A percentile compares a stretch with the other conserved stretches of the same genome.
Evolutionary conservation across 2,797 vertebrate species (phyloP).

Genomic region (Gephyroberyx darwinii): DNA sequence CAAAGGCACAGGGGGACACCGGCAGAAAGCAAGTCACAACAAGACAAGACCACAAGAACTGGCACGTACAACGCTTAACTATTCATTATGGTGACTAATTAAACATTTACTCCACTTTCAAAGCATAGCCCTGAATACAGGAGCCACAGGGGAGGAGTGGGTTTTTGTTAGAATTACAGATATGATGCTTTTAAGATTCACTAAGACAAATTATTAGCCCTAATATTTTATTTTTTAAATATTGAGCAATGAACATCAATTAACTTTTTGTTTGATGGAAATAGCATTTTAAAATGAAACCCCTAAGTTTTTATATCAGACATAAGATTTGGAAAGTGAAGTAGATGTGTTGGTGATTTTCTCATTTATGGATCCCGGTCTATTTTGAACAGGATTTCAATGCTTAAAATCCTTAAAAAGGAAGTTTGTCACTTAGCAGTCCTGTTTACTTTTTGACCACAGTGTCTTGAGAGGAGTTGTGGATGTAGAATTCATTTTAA

Average conservation of each 20-base stretch:
- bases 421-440: not conserved
- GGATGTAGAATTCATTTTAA: too few species aligned
- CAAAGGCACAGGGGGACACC: constrained; percentile 22
- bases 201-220: not conserved
- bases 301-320: too few species aligned
- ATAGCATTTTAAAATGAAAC: too few species aligned
- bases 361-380: too few species aligned
- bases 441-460: not conserved
- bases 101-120: constrained; percentile 72
- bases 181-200: constrained; percentile 40
- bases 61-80: constrained; percentile 69
- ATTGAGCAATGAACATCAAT: not conserved
- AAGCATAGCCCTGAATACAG: constrained; percentile 57
- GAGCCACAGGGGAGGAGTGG: constrained; percentile 47
- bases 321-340: too few species aligned
- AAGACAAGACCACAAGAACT: constrained; percentile 63
- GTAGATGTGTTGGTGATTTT: too few species aligned
- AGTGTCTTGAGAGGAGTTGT: not conserved
- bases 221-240: not conserved
- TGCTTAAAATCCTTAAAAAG: not conserved
- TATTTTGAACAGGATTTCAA: too few species aligned
- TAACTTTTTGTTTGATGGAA: too few species aligned
- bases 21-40: constrained; percentile 51
- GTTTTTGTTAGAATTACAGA: constrained; percentile 52
- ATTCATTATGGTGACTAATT: constrained; percentile 74